A percentile compares a stretch with the other conserved stretches of the same genome.
phyloP scores from a whole-genome alignment of 2,113 vertebrate species.

The Orcinus orca region DNA sequence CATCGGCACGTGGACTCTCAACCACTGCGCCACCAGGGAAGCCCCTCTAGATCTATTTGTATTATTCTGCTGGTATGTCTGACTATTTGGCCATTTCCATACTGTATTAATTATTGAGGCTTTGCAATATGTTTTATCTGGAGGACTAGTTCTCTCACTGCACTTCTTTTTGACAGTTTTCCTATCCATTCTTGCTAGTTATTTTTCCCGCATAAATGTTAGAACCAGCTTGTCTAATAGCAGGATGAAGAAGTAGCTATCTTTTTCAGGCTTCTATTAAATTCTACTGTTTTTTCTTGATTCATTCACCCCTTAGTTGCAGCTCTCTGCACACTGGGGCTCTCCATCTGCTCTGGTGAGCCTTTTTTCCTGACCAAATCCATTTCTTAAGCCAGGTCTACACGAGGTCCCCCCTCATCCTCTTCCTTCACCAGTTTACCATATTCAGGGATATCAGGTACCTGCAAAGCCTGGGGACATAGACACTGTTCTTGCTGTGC shows the following conservation, averaged over 20 bases:
- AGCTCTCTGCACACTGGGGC: not conserved
- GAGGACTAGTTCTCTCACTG: not conserved
- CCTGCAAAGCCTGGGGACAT: not conserved
- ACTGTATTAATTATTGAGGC: not conserved
- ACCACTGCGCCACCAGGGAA: no score
- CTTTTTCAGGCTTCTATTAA: not conserved
- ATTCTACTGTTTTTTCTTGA: not conserved
- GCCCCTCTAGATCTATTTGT: not conserved
- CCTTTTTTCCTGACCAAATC: not conserved
- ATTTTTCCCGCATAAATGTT: not conserved
- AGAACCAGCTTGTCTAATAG: not conserved
- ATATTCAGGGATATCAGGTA: not conserved
- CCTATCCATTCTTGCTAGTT: not conserved
- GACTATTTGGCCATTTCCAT: not conserved
- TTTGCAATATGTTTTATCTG: not conserved
- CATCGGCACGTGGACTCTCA: no score
- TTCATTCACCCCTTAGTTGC: no score
- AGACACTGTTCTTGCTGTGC: not conserved
- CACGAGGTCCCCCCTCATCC: not conserved
- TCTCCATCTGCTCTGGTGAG: not conserved
- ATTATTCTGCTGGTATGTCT: not conserved
- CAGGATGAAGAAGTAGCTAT: not conserved
- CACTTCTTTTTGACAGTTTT: not conserved
- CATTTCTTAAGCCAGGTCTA: not conserved
- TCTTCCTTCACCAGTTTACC: fast-evolving